Base-by-base conservation (phyloP, 2,888 invertebrate species). In the Pterobdella sp. region DNA sequence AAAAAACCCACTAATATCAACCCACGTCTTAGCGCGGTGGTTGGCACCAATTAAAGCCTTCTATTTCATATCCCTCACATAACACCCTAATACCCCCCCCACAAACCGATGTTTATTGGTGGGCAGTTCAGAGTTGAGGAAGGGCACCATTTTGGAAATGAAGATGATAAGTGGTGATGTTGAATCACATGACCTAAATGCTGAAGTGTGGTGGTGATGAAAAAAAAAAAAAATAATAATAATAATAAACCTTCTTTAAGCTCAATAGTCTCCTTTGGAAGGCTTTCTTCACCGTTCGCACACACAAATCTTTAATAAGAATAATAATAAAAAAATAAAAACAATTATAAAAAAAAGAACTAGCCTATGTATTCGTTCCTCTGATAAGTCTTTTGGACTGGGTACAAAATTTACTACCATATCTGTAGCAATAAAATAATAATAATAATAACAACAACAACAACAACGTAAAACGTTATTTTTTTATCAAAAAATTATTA, bases 61-160 rank as follows among this genome's bases (percentile, higher is more conserved):
- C n/a, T n/a, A n/a, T n/a, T n/a, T n/a, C n/a, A n/a, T n/a, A n/a
- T n/a, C n/a, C n/a, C n/a, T n/a, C n/a, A n/a, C n/a, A n/a, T n/a
- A n/a, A n/a, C n/a, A n/a, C n/a, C n/a, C n/a, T n/a, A n/a, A n/a
- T n/a, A n/a, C n/a, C n/a, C n/a, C n/a, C n/a, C n/a, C n/a, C n/a
- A 56, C 73, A 66, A 73, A 84, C 83, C 80, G 81, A 10, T 89
- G 88, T 81, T 88, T 90, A 82, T 92, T 90, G 81, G 92, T 88
- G 0, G 93, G 93, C 76, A 95, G 82, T 75, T 86, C 85, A 77
- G 87, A 88, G 75, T 87, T 88, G 80, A 92, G 91, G 35, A 87
- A 88, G 72, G 91, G 89, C 84, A 92, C 90, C 93, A 96, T 94
- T 87, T 95, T 93, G 0, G 93, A 93, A 79, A 91, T 88, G 86